Conservation (phyloP, 2,888 invertebrate species). For the Parochlus steinenii region DNA sequence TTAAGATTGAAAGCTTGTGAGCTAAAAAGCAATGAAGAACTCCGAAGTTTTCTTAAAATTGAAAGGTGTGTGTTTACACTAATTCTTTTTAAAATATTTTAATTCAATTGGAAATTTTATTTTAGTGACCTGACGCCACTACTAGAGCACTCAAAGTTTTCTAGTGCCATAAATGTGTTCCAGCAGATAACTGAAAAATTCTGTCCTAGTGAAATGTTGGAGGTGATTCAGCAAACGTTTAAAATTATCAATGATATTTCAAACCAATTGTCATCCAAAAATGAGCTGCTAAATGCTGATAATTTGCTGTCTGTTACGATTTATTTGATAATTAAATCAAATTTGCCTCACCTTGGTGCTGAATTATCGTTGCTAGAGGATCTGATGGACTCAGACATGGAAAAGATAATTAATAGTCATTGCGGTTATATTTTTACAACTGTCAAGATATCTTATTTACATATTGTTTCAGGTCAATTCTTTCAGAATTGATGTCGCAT, state of each 20-base stretch:
- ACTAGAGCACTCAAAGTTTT: slow-evolving; percentile 21
- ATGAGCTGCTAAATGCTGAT: slow-evolving; percentile 22
- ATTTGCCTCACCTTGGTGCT: slow-evolving; percentile 29
- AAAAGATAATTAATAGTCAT: slow-evolving; percentile 28
- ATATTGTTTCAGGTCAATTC: slow-evolving; percentile 2
- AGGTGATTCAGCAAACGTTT: slow-evolving; percentile 28
- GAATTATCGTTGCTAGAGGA: slow-evolving; percentile 29
- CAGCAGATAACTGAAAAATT: slow-evolving; percentile 28
- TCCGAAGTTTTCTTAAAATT: slow-evolving; percentile 17
- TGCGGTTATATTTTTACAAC: slow-evolving; percentile 30
- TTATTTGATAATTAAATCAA: slow-evolving; percentile 26
- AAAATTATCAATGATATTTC: slow-evolving; percentile 25
- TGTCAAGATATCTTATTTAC: slow-evolving; percentile 19
- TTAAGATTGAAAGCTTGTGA: slow-evolving; percentile 25
- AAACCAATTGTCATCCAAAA: not conserved
- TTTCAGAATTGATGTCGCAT: slow-evolving; percentile 10
- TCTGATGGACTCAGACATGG: slow-evolving; percentile 25
- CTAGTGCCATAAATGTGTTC: slow-evolving; percentile 23
- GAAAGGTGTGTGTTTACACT: slow-evolving; percentile 12
- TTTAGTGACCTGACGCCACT: slow-evolving; percentile 17
- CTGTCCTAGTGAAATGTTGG: slow-evolving; percentile 29
- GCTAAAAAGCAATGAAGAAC: slow-evolving; percentile 22
- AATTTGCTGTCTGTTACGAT: slow-evolving; percentile 29
- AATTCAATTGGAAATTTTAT: not conserved
- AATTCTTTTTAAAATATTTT: not conserved